Conservation (phyloP, 2,888 invertebrate species). For the Trypoxylon attenuatum region DNA sequence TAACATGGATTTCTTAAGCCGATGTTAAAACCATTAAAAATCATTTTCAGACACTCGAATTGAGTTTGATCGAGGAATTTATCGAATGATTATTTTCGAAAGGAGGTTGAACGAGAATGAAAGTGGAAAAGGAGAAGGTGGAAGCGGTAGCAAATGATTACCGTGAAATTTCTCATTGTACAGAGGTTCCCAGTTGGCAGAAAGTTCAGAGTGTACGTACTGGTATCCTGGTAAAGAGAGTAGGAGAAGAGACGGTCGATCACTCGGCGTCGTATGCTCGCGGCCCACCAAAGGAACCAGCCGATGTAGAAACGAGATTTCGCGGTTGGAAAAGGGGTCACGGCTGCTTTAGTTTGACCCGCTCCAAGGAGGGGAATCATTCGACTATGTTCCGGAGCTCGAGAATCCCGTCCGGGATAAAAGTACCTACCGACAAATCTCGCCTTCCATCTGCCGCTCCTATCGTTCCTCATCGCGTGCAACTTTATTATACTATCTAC, state of each 20-base stretch:
- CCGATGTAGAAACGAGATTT: conserved; percentile 27
- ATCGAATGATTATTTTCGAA: background rate
- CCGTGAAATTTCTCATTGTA: background rate
- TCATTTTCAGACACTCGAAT: too few relatives aligned
- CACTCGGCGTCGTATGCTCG: too few relatives aligned
- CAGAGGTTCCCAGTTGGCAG: background rate
- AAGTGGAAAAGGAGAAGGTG: background rate
- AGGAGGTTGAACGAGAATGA: background rate
- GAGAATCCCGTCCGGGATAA: background rate
- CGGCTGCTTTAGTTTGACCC: conserved; percentile 29
- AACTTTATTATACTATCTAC: too few relatives aligned
- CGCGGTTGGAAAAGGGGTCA: conserved; percentile 34
- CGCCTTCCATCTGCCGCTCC: too few relatives aligned
- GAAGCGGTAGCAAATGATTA: background rate
- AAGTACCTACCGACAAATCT: background rate
- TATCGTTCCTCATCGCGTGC: too few relatives aligned
- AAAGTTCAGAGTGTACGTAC: too few relatives aligned
- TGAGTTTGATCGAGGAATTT: background rate
- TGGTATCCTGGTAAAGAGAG: too few relatives aligned
- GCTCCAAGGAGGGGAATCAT: conserved; percentile 6
- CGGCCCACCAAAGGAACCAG: background rate
- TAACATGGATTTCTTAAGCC: too few relatives aligned
- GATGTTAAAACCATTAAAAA: too few relatives aligned
- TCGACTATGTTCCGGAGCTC: background rate
- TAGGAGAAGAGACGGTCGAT: conserved; percentile 18